Conservation (phyloP, 1,140 invertebrate species). For the Cyclargus thomasi region DNA sequence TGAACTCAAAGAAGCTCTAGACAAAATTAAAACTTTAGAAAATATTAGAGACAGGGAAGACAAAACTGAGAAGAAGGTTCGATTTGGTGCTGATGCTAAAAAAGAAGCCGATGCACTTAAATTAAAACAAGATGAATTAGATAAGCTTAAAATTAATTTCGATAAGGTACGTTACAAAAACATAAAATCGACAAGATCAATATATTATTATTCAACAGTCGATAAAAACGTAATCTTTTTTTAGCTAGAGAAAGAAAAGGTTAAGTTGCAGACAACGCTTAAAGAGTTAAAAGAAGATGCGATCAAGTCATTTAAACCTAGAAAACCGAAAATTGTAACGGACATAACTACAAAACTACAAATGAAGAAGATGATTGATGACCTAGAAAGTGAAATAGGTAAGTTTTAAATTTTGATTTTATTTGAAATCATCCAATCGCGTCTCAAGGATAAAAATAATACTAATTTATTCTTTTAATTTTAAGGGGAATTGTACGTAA, state of each 20-base stretch:
- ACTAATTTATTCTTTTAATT: background rate
- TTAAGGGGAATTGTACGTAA: conserved; percentile 79
- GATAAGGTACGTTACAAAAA: conserved; percentile 48
- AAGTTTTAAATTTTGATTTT: conserved; percentile 25
- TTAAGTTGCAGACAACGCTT: conserved; percentile 76
- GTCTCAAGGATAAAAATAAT: background rate
- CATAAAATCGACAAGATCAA: conserved; percentile 4
- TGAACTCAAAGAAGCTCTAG: conserved; percentile 77
- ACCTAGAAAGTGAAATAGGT: conserved; percentile 87
- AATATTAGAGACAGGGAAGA: conserved; percentile 68
- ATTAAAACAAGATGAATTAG: conserved; percentile 72
- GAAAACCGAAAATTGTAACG: conserved; percentile 80
- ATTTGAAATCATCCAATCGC: too few relatives aligned
- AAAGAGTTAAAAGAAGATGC: conserved; percentile 79
- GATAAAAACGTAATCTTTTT: conserved; percentile 22
- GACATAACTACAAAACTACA: conserved; percentile 83
- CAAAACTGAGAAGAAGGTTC: conserved; percentile 73
- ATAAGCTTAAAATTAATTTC: conserved; percentile 67
- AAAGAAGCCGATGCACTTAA: conserved; percentile 76
- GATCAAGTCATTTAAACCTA: conserved; percentile 78
- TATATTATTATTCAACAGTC: background rate
- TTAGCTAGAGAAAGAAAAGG: conserved; percentile 77
- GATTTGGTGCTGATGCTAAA: conserved; percentile 63
- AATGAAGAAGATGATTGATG: conserved; percentile 85
- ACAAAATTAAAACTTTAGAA: conserved; percentile 79